phyloP scores from a whole-genome alignment of 1,140 invertebrate species.

The Macrobrachium rosenbergii region DNA sequence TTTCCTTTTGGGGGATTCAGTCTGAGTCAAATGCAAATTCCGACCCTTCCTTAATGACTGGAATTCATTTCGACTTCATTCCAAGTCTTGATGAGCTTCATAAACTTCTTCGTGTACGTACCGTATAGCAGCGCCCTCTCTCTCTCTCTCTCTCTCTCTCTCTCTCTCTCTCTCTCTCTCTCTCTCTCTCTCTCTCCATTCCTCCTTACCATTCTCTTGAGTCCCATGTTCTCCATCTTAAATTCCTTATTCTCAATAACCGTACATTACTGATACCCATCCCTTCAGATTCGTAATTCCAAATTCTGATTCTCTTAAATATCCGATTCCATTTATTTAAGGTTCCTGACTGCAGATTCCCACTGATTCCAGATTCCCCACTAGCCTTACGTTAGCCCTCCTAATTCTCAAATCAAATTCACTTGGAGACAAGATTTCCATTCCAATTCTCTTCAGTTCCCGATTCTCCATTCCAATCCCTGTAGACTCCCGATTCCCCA shows the following conservation, averaged over 20 bases:
- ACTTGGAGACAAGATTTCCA: too few relatives aligned
- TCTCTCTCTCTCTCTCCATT: conserved; percentile 9
- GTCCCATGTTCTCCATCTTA: background rate
- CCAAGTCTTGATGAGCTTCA: conserved; percentile 1
- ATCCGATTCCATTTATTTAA: too few relatives aligned
- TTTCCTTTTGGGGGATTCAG: too few relatives aligned
- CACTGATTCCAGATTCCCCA: too few relatives aligned
- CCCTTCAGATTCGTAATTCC: background rate
- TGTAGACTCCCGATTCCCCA: background rate
- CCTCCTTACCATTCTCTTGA: too few relatives aligned
- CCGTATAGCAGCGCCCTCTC: background rate
- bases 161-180: conserved; percentile 26
- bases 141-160: conserved; percentile 12
- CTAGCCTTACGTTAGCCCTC: background rate
- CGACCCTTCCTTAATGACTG: background rate
- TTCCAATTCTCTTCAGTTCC: background rate
- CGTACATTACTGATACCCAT: background rate
- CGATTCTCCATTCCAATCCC: background rate
- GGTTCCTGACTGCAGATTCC: too few relatives aligned
- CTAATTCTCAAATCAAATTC: background rate
- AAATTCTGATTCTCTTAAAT: too few relatives aligned
- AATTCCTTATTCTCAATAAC: background rate
- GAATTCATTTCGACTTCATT: conserved; percentile 17
- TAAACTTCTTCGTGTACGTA: background rate
- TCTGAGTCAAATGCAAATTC: too few relatives aligned